Base-by-base conservation (phyloP, 1,140 invertebrate species). In the Drosophila jambulina region DNA sequence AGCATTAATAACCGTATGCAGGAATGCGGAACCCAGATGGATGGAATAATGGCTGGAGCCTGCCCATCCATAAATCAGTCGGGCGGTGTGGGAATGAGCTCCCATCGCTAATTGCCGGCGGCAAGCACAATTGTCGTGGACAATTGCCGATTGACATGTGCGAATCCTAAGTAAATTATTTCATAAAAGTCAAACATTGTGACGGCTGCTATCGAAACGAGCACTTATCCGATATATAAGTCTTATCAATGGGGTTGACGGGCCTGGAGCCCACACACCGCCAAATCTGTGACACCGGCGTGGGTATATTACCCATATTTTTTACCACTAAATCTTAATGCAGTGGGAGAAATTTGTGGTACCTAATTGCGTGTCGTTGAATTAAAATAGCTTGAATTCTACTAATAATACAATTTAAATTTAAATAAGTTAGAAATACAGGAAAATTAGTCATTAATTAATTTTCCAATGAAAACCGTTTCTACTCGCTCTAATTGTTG, bases 151-250 rank as follows among this genome's bases (percentile, higher is more conserved):
- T 80, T 87, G 83, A 82, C 83, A 88, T 68, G 83, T 83, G 84
- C 78, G 70, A 87, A 88, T 88, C 80, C 80, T 83, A 80, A 88
- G 80, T 70, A 82, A 87, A 87, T 88, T 87, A 87, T 87, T 88
- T 84, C 59, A 78, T 78, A 78, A 78, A 78, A 78, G 76, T 78
- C 75, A 63, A 78, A 78, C 75, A 78, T 78, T 71, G 46, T 57
- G 76, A 78, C 76, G 59, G 45, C 56, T 54, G 63, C 75, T 77
- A 77, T 76, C 75, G 62, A 69, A 86, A 82, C 80, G 85, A 58
- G 63, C 70, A 75, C 76, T 83, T 87, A 88, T 87, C 84, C 72
- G 69, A 72, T 72, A 78, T 74, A 61, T 62, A 43, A 25, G 61
- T 64, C 67, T 84, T 88, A 87, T 87, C 83, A 88, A 75, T 83